Conservation (phyloP, 1,140 invertebrate species). For the Maconellicoccus hirsutus region DNA sequence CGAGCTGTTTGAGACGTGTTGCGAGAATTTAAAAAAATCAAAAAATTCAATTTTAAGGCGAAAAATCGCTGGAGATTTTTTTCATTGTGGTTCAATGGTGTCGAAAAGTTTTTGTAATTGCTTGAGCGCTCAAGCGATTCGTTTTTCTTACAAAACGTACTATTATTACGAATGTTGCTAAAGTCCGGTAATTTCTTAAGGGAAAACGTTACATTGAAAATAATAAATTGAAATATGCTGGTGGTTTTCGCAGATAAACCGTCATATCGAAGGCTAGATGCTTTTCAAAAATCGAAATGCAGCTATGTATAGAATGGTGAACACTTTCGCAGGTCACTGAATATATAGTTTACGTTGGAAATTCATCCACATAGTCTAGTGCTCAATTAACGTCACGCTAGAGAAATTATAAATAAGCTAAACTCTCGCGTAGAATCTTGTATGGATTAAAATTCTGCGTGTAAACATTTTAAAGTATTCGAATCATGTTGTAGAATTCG, state of each 20-base stretch:
- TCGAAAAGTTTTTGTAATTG: slow-evolving; percentile 1
- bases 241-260: background rate
- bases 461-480: no score
- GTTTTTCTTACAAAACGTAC: background rate
- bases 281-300: background rate
- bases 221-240: background rate
- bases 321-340: no score
- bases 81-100: background rate
- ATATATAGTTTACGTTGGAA: no score
- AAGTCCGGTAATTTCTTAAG: background rate
- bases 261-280: background rate
- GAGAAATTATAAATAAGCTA: no score
- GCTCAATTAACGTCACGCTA: no score
- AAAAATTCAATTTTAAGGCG: no score
- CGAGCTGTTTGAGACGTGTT: background rate
- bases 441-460: no score
- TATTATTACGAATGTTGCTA: background rate
- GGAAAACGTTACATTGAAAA: background rate
- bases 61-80: background rate
- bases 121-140: background rate
- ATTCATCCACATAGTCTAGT: no score
- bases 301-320: no score
- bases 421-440: no score
- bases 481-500: no score
- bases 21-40: background rate